Percentiles rank a stretch among this genome's conserved stretches.
phyloP scores from a whole-genome alignment of 2,113 vertebrate genomes.

The Psammodynastes pulverulentus region DNA sequence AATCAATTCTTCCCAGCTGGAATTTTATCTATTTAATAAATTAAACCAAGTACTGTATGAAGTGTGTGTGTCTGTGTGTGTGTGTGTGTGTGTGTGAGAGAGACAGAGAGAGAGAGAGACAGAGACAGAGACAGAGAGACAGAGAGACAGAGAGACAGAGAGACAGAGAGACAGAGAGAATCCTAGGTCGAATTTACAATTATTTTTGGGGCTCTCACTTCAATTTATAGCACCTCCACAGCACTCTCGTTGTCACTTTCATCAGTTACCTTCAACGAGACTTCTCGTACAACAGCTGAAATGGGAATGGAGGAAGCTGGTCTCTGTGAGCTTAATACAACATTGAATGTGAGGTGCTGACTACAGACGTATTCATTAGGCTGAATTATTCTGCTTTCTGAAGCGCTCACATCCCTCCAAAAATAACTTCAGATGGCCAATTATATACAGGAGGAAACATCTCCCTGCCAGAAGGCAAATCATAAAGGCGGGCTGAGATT shows the following conservation, averaged over 20 bases:
- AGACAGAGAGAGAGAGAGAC: no score
- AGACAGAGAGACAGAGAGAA: background rate
- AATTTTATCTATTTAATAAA: no score
- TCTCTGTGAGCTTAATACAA: background rate
- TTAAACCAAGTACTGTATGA: no score
- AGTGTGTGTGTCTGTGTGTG: no score
- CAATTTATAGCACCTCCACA: background rate
- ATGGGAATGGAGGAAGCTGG: background rate
- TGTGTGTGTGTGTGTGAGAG: background rate
- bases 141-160: no score
- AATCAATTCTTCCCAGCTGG: no score
- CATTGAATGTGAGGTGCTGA: background rate
- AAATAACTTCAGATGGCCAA: constrained; percentile 7
- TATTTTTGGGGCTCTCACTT: background rate
- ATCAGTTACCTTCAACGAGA: background rate
- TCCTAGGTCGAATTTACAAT: background rate
- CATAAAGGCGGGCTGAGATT: background rate
- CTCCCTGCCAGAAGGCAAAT: background rate
- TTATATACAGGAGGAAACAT: background rate
- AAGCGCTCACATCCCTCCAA: background rate
- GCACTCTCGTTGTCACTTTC: background rate
- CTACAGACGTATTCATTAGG: constrained; percentile 16
- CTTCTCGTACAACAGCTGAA: background rate
- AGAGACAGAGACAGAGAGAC: no score
- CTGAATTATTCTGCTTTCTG: constrained; percentile 10